A percentile compares a stretch with the other conserved stretches of the same genome.
Evolutionary conservation across 2,797 vertebrate species (phyloP).

Genomic region (Smutsia gigantea): DNA sequence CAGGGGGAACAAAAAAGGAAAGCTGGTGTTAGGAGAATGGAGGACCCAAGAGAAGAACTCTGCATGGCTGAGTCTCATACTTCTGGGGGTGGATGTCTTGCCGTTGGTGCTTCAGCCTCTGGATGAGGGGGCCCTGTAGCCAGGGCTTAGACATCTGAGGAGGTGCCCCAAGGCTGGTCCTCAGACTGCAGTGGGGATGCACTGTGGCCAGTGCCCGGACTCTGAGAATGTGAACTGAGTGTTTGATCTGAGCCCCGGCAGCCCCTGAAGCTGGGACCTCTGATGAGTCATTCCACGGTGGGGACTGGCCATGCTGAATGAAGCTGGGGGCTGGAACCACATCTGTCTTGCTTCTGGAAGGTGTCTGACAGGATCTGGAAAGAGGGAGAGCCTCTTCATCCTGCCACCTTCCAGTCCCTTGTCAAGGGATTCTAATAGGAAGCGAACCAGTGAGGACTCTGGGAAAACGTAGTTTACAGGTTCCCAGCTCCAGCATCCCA

Average conservation of each 20-base stretch:
- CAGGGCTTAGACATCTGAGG: neutral
- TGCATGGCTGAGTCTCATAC: neutral
- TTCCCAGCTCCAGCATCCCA: neutral
- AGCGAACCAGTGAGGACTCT: neutral
- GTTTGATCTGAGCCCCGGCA: neutral
- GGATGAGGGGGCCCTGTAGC: no score
- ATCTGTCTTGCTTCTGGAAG: neutral
- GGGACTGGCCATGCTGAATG: neutral
- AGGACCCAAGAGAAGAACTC: neutral
- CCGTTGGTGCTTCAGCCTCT: neutral
- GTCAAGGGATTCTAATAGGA: neutral
- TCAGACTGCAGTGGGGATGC: neutral
- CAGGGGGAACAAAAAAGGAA: neutral
- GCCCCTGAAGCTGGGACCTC: neutral
- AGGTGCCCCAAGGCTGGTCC: neutral
- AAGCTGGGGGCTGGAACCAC: neutral
- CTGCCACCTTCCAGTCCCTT: neutral
- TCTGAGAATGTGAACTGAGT: neutral
- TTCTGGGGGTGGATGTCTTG: neutral
- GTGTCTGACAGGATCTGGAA: neutral
- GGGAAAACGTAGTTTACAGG: neutral
- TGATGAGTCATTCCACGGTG: accelerated
- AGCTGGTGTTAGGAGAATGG: neutral
- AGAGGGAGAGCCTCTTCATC: neutral
- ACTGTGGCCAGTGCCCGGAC: neutral